Conservation (phyloP, 37 sponge, comb jelly and placozoan species). For the Beroe forskalii region DNA sequence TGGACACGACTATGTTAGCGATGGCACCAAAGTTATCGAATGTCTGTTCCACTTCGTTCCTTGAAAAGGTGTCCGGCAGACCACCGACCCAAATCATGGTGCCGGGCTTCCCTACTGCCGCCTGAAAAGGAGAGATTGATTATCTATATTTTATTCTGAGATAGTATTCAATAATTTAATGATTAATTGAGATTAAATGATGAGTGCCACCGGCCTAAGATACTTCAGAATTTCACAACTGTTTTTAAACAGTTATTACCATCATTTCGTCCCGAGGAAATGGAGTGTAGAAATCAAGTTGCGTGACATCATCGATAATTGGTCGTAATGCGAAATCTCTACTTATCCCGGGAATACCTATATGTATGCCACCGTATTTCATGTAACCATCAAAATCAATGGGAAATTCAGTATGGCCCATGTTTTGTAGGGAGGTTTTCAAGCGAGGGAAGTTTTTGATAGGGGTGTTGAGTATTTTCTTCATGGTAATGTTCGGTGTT, state of each 20-base stretch:
- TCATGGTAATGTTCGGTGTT: background rate
- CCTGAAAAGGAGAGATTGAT: conserved; percentile 25
- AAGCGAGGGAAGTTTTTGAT: conserved; percentile 6
- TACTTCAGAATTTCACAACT: no score
- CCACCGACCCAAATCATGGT: conserved; percentile 53
- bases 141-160: background rate
- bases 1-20: background rate
- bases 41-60: conserved; percentile 16
- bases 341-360: background rate
- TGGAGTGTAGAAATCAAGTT: no score
- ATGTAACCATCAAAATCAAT: background rate
- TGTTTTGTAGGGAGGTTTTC: no score
- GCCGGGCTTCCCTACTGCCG: background rate
- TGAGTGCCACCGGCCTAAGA: no score
- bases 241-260: no score
- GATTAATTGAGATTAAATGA: no score
- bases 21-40: conserved; percentile 63
- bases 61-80: background rate
- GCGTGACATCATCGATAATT: no score
- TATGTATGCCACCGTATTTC: background rate
- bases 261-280: no score
- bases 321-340: background rate
- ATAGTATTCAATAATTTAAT: no score
- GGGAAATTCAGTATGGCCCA: background rate
- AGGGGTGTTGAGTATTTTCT: conserved; percentile 16